Base-by-base conservation (phyloP, 2,888 invertebrate species). In the Pollenia amentaria region DNA sequence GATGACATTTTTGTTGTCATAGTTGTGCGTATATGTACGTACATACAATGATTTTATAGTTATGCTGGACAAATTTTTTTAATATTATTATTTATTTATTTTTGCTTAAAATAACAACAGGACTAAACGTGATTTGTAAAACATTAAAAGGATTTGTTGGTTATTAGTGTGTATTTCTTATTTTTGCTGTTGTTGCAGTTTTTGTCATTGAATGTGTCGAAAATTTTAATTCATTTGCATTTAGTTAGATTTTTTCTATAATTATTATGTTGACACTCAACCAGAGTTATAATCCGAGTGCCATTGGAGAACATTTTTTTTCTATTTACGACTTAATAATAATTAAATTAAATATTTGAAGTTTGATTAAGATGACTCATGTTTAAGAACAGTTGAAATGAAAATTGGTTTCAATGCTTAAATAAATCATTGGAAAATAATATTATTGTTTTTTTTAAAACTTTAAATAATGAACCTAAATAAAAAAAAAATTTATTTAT, bases 111-210 rank as follows among this genome's bases (percentile, higher is more conserved):
- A 69, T 40, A 29, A 55, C 38, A 69, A 51, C 44, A 72, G 57
- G 46, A 67, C 65, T 75, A 60, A 72, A 85, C 85, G 78, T 81
- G 85, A 85, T 85, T 85, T 73, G 73, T 60, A 73, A 81, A 85
- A 48, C 60, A 73, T 77, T 40, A 69, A 77, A 77, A 72, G 72
- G 55, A 81, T 85, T 81, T 42, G 29, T n/a, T 53, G 51, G 44
- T 53, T 70, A 70, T 53, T 70, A 64, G 48, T n/a, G 48, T n/a
- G 51, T 40, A 51, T 53, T 21, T 14, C 48, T 21, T 16, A 60
- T 62, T 60, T 48, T 10, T 12, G 11, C 21, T 76, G 40, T n/a
- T 38, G 12, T 44, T 55, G 29, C 18, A 53, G 29, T 8, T 46
- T 48, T 72, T 38, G n/a, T n/a, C n/a, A 46, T 73, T 21, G 38